Evolutionary conservation across 2,888 invertebrate species (phyloP).

Genomic region (Tipula vernalis): DNA sequence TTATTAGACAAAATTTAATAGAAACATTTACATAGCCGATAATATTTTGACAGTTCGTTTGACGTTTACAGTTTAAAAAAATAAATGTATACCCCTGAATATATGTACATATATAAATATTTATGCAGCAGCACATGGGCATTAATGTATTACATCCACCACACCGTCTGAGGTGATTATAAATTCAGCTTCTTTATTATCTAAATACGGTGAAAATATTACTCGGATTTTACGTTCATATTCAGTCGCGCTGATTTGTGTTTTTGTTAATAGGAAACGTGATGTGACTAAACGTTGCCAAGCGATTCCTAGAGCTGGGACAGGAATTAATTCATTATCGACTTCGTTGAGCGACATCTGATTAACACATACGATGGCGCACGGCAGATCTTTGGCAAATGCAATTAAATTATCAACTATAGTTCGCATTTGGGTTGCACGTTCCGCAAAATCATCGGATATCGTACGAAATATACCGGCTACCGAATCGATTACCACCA

Average conservation of each 20-base stretch:
- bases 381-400: slow-evolving; percentile 40
- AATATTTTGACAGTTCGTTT: neutral
- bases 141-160: slow-evolving; percentile 11
- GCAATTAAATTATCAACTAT: slow-evolving; percentile 44
- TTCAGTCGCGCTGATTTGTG: slow-evolving; percentile 20
- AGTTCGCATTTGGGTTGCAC: slow-evolving; percentile 44
- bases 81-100: neutral
- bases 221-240: slow-evolving; percentile 39
- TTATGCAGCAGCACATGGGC: too few species aligned
- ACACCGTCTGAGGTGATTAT: slow-evolving; percentile 39
- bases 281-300: slow-evolving; percentile 54
- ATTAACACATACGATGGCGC: slow-evolving; percentile 56
- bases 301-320: slow-evolving; percentile 49
- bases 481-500: slow-evolving; percentile 61
- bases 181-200: slow-evolving; percentile 37
- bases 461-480: slow-evolving; percentile 53
- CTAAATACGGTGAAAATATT: slow-evolving; percentile 45
- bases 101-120: neutral
- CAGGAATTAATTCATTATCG: slow-evolving; percentile 19
- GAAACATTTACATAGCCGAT: too few species aligned
- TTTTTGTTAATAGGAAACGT: slow-evolving; percentile 39
- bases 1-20: neutral
- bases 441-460: slow-evolving; percentile 31
- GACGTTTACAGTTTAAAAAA: neutral
- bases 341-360: slow-evolving; percentile 41